A percentile compares a stretch with the other conserved stretches of the same genome.
These are phyloP conservation scores for Malurus leucopterus DNA, from an alignment of 2,797 vertebrate genomes.

Conservation along the genomic window DNA sequence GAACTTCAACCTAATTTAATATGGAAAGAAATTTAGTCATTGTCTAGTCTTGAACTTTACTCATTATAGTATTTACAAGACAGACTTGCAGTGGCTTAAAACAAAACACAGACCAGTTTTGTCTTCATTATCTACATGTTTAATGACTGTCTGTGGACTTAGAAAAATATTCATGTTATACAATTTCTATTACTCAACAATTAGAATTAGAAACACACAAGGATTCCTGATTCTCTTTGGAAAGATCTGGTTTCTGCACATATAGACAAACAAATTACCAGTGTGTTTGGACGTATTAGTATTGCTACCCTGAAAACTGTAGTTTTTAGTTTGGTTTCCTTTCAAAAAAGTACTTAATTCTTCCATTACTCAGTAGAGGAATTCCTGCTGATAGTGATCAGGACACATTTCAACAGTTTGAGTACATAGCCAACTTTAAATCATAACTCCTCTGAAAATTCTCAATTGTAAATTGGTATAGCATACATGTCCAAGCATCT, in stretches of 20 bases:
- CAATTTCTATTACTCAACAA: not conserved
- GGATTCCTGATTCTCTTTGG: not conserved
- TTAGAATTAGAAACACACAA: not conserved
- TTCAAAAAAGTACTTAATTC: not conserved
- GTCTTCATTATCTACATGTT: not conserved
- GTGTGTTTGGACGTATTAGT: not conserved
- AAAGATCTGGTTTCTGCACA: not conserved
- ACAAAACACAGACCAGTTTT: not conserved
- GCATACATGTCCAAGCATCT: not conserved
- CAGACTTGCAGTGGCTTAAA: not conserved
- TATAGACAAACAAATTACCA: not conserved
- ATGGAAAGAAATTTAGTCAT: not conserved
- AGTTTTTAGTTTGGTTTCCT: not conserved
- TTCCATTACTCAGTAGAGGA: not conserved
- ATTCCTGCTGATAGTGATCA: not conserved
- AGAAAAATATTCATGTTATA: slow-evolving; percentile 7
- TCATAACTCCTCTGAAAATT: not conserved
- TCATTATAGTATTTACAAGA: not conserved
- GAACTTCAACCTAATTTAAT: not conserved
- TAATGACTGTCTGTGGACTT: slow-evolving; percentile 8
- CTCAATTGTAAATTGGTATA: not conserved
- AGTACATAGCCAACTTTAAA: not conserved
- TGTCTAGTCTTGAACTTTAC: not conserved
- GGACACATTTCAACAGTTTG: not conserved
- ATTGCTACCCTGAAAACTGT: not conserved